phyloP scores from a whole-genome alignment of 2,888 invertebrate genomes.

The Dione juno region DNA sequence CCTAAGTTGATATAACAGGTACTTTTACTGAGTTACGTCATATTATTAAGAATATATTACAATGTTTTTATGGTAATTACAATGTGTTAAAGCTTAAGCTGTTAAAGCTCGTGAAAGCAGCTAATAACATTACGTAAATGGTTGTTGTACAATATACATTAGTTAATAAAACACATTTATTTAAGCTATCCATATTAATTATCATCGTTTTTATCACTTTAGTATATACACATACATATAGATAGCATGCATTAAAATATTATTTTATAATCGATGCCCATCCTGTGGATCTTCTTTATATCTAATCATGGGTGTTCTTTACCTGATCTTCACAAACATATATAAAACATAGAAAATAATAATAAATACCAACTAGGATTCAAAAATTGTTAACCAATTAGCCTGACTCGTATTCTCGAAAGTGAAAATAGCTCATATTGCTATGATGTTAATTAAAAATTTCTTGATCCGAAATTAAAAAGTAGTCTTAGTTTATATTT shows the following conservation, averaged over 20 bases:
- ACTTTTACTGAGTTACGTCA: neutral
- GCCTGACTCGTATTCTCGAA: neutral
- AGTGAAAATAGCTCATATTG: neutral
- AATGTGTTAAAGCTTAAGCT: neutral
- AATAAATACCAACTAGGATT: too few relatives aligned
- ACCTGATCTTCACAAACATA: too few relatives aligned
- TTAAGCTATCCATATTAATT: too few relatives aligned
- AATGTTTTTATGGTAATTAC: neutral
- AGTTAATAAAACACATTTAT: too few relatives aligned
- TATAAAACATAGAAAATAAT: too few relatives aligned
- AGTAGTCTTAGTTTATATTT: slow-evolving; percentile 6
- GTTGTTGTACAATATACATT: neutral
- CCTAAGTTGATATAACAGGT: neutral
- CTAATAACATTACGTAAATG: neutral
- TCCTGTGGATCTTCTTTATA: too few relatives aligned
- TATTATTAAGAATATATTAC: neutral
- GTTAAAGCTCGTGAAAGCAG: neutral
- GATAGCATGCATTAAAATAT: too few relatives aligned
- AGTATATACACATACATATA: too few relatives aligned
- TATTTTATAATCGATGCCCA: too few relatives aligned
- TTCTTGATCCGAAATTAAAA: slow-evolving; percentile 14
- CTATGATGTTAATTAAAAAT: slow-evolving; percentile 2
- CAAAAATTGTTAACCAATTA: too few relatives aligned
- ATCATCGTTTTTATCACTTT: too few relatives aligned
- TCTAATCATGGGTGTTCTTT: too few relatives aligned